phyloP scores from a whole-genome alignment of 2,113 vertebrate genomes.

The Pelusios castaneus region DNA sequence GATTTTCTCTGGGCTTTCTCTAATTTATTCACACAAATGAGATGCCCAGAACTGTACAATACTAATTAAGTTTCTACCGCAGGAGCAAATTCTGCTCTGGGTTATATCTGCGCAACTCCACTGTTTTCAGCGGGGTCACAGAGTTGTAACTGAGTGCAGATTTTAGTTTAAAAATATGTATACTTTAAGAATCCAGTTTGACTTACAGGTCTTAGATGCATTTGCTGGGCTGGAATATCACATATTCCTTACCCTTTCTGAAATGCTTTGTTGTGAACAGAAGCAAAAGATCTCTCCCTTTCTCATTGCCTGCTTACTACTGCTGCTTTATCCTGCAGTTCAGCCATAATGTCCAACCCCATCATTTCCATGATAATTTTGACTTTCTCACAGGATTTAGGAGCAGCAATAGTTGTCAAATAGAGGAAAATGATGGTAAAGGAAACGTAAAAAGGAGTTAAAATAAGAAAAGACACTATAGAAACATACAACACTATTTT shows the following conservation, averaged over 20 bases:
- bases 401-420: not conserved
- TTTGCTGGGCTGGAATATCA: not conserved
- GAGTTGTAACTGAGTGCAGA: not conserved
- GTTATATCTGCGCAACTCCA: not conserved
- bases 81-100: not conserved
- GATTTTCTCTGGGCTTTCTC: no score
- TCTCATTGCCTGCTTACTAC: not conserved
- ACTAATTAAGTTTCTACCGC: not conserved
- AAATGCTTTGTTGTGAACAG: constrained; percentile 9
- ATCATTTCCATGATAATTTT: not conserved
- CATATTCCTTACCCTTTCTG: not conserved
- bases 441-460: not conserved
- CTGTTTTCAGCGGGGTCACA: not conserved
- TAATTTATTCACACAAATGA: no score
- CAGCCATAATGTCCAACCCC: not conserved
- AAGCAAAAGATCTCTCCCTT: not conserved
- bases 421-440: not conserved
- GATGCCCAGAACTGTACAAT: not conserved
- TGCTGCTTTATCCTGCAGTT: not conserved
- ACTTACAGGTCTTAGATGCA: not conserved
- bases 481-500: not conserved
- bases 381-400: not conserved
- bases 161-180: not conserved
- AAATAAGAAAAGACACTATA: not conserved
- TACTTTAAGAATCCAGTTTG: not conserved